Percentiles rank a stretch among this genome's conserved stretches.
phyloP scores from a whole-genome alignment of 2,888 invertebrate genomes.

The Drosophila emarginata region DNA sequence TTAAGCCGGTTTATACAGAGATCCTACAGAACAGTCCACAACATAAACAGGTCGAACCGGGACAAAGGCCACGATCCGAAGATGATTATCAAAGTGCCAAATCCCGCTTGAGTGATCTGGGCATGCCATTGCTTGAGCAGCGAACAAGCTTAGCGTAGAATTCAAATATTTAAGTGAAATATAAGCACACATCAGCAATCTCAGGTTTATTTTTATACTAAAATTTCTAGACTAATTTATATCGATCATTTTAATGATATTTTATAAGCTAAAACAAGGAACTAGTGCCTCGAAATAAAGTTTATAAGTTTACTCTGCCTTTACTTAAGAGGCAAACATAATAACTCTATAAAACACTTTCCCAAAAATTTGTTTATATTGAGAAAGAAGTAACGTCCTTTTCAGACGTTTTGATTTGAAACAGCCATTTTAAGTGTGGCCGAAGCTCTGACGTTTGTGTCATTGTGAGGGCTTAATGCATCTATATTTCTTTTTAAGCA shows the following conservation, averaged over 20 bases:
- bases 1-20: constrained; percentile 57
- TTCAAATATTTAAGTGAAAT: background rate
- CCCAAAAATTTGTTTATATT: no score
- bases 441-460: no score
- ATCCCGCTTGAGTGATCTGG: constrained; percentile 74
- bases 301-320: background rate
- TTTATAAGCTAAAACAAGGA: constrained; percentile 10
- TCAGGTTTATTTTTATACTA: constrained; percentile 72
- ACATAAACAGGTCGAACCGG: constrained; percentile 27
- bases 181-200: constrained; percentile 48
- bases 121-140: constrained; percentile 65
- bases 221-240: constrained; percentile 9
- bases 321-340: no score
- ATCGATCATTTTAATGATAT: background rate
- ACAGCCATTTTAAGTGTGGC: no score
- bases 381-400: no score
- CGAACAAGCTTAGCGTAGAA: constrained; percentile 43
- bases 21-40: constrained; percentile 65
- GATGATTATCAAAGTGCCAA: constrained; percentile 80
- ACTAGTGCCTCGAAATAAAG: constrained; percentile 6
- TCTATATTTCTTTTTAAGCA: no score
- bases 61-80: constrained; percentile 67
- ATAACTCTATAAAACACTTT: no score
- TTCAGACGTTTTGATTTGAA: no score
- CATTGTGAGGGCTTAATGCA: no score